Conservation (phyloP, 2,113 vertebrate genomes). For the Planiliza haematocheilus region DNA sequence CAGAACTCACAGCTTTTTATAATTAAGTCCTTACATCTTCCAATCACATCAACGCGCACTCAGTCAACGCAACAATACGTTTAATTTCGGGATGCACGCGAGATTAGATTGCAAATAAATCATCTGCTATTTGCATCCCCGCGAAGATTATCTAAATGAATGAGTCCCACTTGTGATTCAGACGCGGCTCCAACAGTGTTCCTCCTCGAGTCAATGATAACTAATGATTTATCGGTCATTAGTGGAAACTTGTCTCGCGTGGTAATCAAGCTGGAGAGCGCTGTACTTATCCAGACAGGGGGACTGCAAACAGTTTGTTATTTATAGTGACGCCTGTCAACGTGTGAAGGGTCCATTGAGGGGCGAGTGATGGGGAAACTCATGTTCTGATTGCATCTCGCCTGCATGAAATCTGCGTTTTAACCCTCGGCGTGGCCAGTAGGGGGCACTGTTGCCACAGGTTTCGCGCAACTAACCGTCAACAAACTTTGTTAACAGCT, state of each 20-base stretch:
- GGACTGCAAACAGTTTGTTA: conserved; percentile 50
- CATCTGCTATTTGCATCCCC: conserved; percentile 24
- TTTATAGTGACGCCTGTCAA: conserved; percentile 34
- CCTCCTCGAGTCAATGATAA: conserved; percentile 33
- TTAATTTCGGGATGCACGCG: conserved; percentile 34
- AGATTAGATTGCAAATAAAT: conserved; percentile 46
- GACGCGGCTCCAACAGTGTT: conserved; percentile 7
- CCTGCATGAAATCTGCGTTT: background rate
- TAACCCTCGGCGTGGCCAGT: conserved; percentile 30
- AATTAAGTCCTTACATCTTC: conserved; percentile 40
- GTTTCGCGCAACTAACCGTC: conserved; percentile 67
- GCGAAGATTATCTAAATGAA: conserved; percentile 35
- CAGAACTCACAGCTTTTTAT: conserved; percentile 27
- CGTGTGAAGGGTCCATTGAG: conserved; percentile 34
- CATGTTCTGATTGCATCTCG: conserved; percentile 22
- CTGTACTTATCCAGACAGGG: conserved; percentile 19
- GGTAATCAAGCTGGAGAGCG: conserved; percentile 52
- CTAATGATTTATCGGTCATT: conserved; percentile 48
- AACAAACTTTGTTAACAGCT: conserved; percentile 63
- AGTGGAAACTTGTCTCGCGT: conserved; percentile 29
- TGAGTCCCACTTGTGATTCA: conserved; percentile 21
- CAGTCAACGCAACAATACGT: conserved; percentile 46
- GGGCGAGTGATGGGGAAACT: conserved; percentile 24
- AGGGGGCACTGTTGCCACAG: conserved; percentile 75
- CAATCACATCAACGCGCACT: conserved; percentile 23